Evolutionary conservation across 2,113 vertebrate genomes (phyloP).

Genomic region (Megaleporinus macrocephalus): DNA sequence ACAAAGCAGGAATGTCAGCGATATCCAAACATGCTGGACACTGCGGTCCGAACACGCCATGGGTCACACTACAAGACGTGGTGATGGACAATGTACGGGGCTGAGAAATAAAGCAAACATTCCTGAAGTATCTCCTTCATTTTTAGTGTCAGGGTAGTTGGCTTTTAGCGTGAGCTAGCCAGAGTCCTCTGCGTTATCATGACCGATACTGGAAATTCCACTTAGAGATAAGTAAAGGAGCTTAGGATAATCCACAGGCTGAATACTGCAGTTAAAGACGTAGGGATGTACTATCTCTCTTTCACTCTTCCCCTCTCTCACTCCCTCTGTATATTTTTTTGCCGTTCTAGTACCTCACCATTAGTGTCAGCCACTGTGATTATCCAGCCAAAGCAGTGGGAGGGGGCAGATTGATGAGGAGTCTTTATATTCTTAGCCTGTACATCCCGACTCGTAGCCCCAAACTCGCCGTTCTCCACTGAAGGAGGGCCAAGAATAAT

Average conservation of each 20-base stretch:
- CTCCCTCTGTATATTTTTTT: constrained; percentile 75
- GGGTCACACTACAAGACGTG: background rate
- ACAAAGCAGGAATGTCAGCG: background rate
- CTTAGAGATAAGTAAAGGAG: constrained; percentile 80
- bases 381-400: constrained; percentile 77
- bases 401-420: constrained; percentile 82
- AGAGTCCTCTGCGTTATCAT: constrained; percentile 77
- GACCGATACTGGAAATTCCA: constrained; percentile 80
- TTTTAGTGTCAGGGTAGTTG: constrained; percentile 62
- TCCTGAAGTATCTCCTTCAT: constrained; percentile 72
- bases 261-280: constrained; percentile 71
- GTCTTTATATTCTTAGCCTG: constrained; percentile 73
- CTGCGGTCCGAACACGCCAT: background rate
- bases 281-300: constrained; percentile 39
- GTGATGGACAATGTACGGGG: constrained; percentile 48
- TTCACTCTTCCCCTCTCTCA: constrained; percentile 26
- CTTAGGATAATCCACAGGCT: constrained; percentile 80
- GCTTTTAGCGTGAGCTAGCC: constrained; percentile 68
- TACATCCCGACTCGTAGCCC: constrained; percentile 51
- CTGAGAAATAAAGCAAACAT: constrained; percentile 50
- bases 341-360: constrained; percentile 75
- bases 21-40: background rate
- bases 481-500: constrained; percentile 86
- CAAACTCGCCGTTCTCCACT: constrained; percentile 62
- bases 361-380: constrained; percentile 80